Evolutionary conservation across 2,888 invertebrate species (phyloP), one percentile per base, ranked within the genome.

Genomic region (Melinaea menophilus): DNA sequence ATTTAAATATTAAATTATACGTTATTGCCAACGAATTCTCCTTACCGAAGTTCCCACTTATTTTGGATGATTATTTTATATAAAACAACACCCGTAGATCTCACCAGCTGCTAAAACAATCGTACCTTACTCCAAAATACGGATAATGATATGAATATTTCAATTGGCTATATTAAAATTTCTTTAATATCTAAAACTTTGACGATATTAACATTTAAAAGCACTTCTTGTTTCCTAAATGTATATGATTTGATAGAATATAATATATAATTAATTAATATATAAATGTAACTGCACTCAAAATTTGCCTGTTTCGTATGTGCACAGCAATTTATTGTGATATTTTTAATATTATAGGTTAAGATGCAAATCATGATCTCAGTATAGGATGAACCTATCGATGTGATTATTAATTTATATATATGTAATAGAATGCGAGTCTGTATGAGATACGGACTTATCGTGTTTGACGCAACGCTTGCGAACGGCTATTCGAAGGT

Each of bases 301-400:
- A 90, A 84, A 86, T 90, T 91, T 90, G 90, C 90, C 90, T 89
- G 90, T 91, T 90, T 88, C 86, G 86, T 91, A 90, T 89, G 85
- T 89, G 91, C 91, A 91, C 91, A 84, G 86, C 85, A 90, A 90
- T 91, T 91, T 89, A 91, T 90, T 91, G 90, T 91, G 90, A 91
- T 91, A 91, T 91, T 91, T 90, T 90, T 86, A 88, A 88, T 85
- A 88, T 81, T 85, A 80, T 89, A 90, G 88, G 79, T 78, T 90
- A 90, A 89, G 89, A 79, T 78, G 82, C 86, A 85, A 85, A 84
- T 81, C 81, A 85, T 81, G 82, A 85, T 88, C 84, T 88, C 82
- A 79, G 78, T 79, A 82, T 86, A 86, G 81, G 85, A 81, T 88
- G 83, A 60, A 88, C 83, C 84, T 86, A 82, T 86, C 79, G 79